Base-by-base conservation (phyloP, 2,113 vertebrate species). In the Canis aureus region DNA sequence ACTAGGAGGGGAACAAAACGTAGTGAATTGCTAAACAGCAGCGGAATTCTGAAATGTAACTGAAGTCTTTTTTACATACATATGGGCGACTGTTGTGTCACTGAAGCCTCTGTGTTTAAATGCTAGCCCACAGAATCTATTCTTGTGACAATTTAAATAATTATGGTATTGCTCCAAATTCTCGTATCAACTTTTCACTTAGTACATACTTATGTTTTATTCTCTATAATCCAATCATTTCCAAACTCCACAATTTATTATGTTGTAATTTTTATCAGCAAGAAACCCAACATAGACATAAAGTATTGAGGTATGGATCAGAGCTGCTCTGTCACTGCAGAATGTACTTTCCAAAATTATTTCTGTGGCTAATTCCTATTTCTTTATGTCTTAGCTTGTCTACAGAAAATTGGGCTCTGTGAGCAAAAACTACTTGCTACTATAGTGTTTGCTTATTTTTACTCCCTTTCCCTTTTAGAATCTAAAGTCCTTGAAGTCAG, bases 21-120 rank as follows among this genome's bases (percentile, higher is more conserved):
- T 85, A 97, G 94, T 96, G 88, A 88, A 79, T 97, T 95, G 89
- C 91, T 97, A 97, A 93, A 76, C n/a, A 88, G 91, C 49, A 59
- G 49, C 51, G 89, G 55, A 93, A 83, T 91, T 67, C 94, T 78
- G 43, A 98, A 96, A 79, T 97, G 79, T 96, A 98, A 98, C 97
- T 97, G 95, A 97, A 98, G 59, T 12, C 71, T 97, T 96, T 23
- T 64, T 91, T 71, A 76, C 78, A 78, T 71, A 0, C 0, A 71
- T 81, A 84, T 22, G 64, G n/a, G n/a, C 57, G 38, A 81, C 38
- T 96, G 43, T 27, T 91, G 4, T 88, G 88, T 84, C 97, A 95
- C 55, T 96, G 32, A 84, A 86, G 86, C 89, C 35, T 89, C 88
- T 55, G 16, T 95, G 53, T 79, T 91, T 91, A 59, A 95, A 89